Evolutionary conservation across 1,140 invertebrate genomes (phyloP).

Genomic region (Meloidogyne hapla): DNA sequence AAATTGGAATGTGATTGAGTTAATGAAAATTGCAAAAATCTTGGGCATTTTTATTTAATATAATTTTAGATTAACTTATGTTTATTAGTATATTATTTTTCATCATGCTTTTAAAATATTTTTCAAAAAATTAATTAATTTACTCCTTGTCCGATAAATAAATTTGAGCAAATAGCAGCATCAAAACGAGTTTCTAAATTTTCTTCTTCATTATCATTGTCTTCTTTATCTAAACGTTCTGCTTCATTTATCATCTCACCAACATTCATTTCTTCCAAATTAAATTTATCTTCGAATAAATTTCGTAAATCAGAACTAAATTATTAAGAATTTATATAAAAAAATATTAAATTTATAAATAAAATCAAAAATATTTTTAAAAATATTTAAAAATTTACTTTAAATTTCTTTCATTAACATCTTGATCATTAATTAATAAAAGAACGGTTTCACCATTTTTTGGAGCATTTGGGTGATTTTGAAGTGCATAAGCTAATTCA

Average conservation of each 20-base stretch:
- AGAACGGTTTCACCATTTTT: constrained; percentile 12
- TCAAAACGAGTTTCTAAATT: constrained; percentile 30
- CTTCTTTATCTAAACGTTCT: not conserved
- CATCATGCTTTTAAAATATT: no score
- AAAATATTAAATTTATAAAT: no score
- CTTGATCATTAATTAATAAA: not conserved
- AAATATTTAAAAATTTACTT: constrained; percentile 2
- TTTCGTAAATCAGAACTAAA: constrained; percentile 11
- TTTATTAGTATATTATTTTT: no score
- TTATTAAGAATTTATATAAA: not conserved
- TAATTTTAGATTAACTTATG: not conserved
- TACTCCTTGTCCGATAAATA: constrained; percentile 27
- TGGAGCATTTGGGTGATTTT: constrained; percentile 34
- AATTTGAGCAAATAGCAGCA: constrained; percentile 40
- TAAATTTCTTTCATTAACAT: constrained; percentile 8
- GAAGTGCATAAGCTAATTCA: constrained; percentile 30
- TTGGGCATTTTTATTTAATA: not conserved
- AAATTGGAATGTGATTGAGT: no score
- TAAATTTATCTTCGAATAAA: constrained; percentile 20
- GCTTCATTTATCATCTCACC: constrained; percentile 8
- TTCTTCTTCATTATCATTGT: not conserved
- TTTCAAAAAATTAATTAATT: constrained; percentile 11
- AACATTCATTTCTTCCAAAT: constrained; percentile 1
- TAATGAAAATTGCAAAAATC: no score
- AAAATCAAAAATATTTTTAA: constrained; percentile 5